Base-by-base conservation (phyloP, 2,797 vertebrate genomes). In the Allobates femoralis region DNA sequence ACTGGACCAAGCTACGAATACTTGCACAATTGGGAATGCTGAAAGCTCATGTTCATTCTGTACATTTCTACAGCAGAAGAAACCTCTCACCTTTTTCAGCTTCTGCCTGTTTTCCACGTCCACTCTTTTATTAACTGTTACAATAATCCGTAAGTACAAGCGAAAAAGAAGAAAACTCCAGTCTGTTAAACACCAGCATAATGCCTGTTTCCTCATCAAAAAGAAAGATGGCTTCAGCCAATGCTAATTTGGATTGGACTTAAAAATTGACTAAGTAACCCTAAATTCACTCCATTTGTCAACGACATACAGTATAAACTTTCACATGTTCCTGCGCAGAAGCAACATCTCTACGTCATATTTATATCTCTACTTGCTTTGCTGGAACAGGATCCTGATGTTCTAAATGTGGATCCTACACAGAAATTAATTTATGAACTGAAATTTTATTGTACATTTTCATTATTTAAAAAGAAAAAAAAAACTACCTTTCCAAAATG, bases 11-110 rank as follows among this genome's bases (percentile, higher is more conserved):
- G 74, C 86, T 0, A 51, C 34, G 0, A 89, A 82, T 28, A 10
- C 10, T 18, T 99, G 98, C 18, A 12, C 32, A 10, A 15, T 58
- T 3, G 83, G 28, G 0, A 82, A 46, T 3, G 81, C 56, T 0
- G 87, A 84, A 26, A 58, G 85, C 0, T 79, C 86, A 0, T 99
- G 98, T 32, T 81, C 89, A 1, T 4, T 92, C 5, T 99, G 98
- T 81, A 62, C 79, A 0, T 93, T 94, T 84, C 64, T 98, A 84
- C 83, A 91, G 14, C 91, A 95, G 87, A 96, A 96, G 93, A 97
- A 95, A 89, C 91, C 96, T 0, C 86, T 98, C 26, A 91, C 98
- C 87, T 97, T 99, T 89, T 97, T 99, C 41, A 91, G 93, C 32
- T 92, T 92, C 41, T 98, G 96, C 89, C 89, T 98, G 56, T 91